Conservation (phyloP, 2,797 vertebrate genomes). For the Astyanax mexicanus region DNA sequence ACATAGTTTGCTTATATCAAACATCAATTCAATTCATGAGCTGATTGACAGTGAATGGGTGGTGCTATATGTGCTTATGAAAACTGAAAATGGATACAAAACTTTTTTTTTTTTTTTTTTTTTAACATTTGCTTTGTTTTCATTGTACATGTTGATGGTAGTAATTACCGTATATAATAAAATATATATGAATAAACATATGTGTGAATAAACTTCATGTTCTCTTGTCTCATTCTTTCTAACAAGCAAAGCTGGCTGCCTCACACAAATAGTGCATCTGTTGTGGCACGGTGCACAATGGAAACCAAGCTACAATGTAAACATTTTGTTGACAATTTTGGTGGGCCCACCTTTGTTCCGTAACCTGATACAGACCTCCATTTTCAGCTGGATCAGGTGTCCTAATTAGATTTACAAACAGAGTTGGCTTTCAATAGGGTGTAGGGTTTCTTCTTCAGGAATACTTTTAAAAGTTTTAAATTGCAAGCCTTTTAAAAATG, state of each 20-base stretch:
- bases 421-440: conserved; percentile 72
- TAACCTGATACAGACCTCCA: conserved; percentile 74
- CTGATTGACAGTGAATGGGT: no score
- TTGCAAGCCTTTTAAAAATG: conserved; percentile 78
- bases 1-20: no score
- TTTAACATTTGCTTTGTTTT: no score
- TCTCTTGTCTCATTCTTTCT: no score
- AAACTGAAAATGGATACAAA: no score
- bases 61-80: no score
- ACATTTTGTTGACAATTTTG: conserved; percentile 61
- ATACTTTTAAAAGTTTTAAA: conserved; percentile 74
- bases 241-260: no score
- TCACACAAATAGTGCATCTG: background rate
- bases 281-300: background rate
- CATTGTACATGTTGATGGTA: no score
- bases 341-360: conserved; percentile 57
- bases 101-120: no score
- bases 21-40: no score
- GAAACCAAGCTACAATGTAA: conserved; percentile 37
- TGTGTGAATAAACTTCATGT: background rate
- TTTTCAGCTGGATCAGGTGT: conserved; percentile 65
- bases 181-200: no score
- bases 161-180: no score
- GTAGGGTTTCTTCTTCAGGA: conserved; percentile 80
- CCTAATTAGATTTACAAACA: conserved; percentile 84